Evolutionary conservation across 2,797 vertebrate species (phyloP).

Genomic region (Mallotus villosus): DNA sequence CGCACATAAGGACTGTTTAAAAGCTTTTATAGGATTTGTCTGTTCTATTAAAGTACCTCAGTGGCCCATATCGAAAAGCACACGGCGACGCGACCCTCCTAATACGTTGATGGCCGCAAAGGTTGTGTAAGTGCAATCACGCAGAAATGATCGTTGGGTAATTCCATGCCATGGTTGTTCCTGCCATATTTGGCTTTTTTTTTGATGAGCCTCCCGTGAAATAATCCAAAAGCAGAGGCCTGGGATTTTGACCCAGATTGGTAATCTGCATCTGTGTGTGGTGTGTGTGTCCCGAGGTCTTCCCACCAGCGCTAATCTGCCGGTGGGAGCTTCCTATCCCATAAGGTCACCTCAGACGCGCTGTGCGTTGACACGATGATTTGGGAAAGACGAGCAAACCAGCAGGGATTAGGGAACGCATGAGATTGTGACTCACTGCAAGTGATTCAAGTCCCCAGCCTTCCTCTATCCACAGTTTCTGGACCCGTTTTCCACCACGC

Average conservation of each 20-base stretch:
- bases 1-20: background rate
- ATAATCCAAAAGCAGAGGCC: slow-evolving; percentile 3
- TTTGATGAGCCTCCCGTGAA: background rate
- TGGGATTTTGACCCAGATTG: slow-evolving; percentile 19
- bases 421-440: background rate
- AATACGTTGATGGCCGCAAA: background rate
- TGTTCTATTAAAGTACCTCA: slow-evolving; percentile 5
- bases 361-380: background rate
- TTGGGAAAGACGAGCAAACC: background rate
- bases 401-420: background rate
- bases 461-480: too few species aligned
- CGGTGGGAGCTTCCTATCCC: background rate
- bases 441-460: too few species aligned
- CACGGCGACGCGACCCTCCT: background rate
- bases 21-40: slow-evolving; percentile 3
- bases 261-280: background rate
- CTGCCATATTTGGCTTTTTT: background rate
- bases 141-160: background rate
- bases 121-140: slow-evolving; percentile 10
- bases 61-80: background rate
- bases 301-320: background rate
- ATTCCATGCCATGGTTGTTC: background rate
- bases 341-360: background rate
- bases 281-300: background rate
- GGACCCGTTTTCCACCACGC: too few species aligned